These are phyloP conservation scores for Glareola pratincola DNA, from an alignment of 2,113 vertebrate species.

Conservation along the genomic window DNA sequence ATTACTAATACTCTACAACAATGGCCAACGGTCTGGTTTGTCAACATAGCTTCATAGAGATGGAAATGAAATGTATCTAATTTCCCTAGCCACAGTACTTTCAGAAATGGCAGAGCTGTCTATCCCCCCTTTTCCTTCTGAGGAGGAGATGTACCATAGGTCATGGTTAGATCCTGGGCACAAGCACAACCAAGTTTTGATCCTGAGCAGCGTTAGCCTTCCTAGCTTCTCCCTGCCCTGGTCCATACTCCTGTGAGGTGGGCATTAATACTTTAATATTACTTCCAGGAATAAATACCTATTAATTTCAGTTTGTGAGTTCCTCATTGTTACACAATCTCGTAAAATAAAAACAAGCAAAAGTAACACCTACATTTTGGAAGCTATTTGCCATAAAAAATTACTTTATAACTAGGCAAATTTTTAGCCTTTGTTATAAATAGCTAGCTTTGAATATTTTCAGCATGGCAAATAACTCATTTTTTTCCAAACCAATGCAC, in stretches of 20 bases:
- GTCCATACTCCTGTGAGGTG: background rate
- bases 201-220: background rate
- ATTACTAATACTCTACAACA: conserved; percentile 9
- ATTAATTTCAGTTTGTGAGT: background rate
- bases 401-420: background rate
- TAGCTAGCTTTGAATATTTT: background rate
- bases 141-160: background rate
- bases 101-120: background rate
- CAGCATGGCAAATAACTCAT: background rate
- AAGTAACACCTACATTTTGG: background rate
- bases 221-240: background rate
- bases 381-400: background rate
- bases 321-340: background rate
- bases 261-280: background rate
- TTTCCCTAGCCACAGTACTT: background rate
- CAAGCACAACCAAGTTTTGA: background rate
- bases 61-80: background rate
- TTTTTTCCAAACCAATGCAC: background rate
- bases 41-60: background rate
- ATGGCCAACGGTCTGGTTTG: background rate
- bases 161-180: background rate
- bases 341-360: background rate
- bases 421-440: background rate
- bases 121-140: background rate
- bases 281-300: background rate